phyloP scores from a whole-genome alignment of 2,888 invertebrate species.

The Nezara viridula region DNA sequence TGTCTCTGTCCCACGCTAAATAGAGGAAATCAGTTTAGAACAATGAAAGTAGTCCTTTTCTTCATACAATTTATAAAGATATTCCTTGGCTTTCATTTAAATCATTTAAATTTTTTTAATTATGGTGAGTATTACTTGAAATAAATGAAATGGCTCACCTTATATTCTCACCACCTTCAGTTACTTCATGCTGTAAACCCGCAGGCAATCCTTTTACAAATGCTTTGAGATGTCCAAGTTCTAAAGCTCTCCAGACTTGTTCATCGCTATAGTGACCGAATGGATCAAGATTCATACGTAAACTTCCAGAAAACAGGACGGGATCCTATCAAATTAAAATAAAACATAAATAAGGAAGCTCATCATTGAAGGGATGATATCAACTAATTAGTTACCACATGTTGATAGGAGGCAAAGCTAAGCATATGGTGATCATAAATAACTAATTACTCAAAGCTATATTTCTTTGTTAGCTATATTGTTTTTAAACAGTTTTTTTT shows the following conservation, averaged over 20 bases:
- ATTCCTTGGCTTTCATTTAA: too few relatives aligned
- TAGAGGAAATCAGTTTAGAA: not conserved
- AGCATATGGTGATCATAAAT: too few relatives aligned
- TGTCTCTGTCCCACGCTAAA: constrained; percentile 91
- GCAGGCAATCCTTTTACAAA: constrained; percentile 67
- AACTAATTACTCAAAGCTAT: too few relatives aligned
- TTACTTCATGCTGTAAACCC: constrained; percentile 67
- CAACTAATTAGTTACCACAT: not conserved
- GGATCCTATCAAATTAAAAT: constrained; percentile 70
- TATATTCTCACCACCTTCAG: constrained; percentile 68
- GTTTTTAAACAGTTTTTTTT: too few relatives aligned
- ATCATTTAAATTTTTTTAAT: too few relatives aligned
- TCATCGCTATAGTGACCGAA: constrained; percentile 70
- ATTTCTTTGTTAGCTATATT: too few relatives aligned
- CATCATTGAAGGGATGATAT: too few relatives aligned
- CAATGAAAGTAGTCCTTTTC: too few relatives aligned
- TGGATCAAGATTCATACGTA: constrained; percentile 74
- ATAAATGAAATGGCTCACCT: constrained; percentile 65
- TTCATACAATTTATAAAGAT: too few relatives aligned
- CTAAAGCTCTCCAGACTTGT: constrained; percentile 72
- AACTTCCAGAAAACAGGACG: constrained; percentile 73
- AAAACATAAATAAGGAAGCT: not conserved
- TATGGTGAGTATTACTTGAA: too few relatives aligned
- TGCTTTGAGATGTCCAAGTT: constrained; percentile 71
- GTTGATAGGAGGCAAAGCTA: too few relatives aligned